Evolutionary conservation across 2,888 invertebrate genomes (phyloP), one percentile per base, ranked within the genome.

Genomic region (Azorinus chamasolen): DNA sequence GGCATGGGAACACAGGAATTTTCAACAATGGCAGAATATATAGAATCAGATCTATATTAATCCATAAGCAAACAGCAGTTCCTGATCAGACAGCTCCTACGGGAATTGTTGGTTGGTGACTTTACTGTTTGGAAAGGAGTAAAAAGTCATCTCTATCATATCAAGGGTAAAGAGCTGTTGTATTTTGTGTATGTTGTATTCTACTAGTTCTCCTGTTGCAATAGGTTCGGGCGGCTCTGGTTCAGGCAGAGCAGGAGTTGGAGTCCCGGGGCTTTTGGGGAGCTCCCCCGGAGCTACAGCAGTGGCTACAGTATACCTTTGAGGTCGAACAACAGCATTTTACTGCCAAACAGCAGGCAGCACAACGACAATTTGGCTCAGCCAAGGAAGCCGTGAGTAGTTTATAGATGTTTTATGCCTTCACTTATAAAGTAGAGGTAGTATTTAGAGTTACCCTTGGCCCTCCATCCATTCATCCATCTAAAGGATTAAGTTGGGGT

Each of bases 281-380:
- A 0, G 80, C 87, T 24, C 97, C 98, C 0, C 97, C 98, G 0
- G 97, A 97, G 2, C 94, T 99, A 6, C 99, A 99, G 91, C 96
- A 97, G 83, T 98, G 99, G 97, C 94, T 99, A 18, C 98, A 99
- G 92, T 94, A 98, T 58, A 99, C 99, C 0, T 97, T 99, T 93
- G 99, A 99, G 94, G 95, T 98, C 72, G 99, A 99, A 94, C 96
- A 97, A 93, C 95, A 96, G 85, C 94, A 96, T 20, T 98, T 97
- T 92, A 95, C 96, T 73, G 95, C 96, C 86, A 98, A 98, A 93
- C 96, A 96, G 92, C 94, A 95, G 80, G 94, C 95, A 48, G 98
- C 97, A 0, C 97, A 98, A 86, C 94, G 95, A 89, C 97, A 98
- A 91, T 94, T 98, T 79, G 96, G 96, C 90, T 96, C 96, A 89